Conservation (phyloP, 2,797 vertebrate genomes). For the Myioborus melanocephalus region DNA sequence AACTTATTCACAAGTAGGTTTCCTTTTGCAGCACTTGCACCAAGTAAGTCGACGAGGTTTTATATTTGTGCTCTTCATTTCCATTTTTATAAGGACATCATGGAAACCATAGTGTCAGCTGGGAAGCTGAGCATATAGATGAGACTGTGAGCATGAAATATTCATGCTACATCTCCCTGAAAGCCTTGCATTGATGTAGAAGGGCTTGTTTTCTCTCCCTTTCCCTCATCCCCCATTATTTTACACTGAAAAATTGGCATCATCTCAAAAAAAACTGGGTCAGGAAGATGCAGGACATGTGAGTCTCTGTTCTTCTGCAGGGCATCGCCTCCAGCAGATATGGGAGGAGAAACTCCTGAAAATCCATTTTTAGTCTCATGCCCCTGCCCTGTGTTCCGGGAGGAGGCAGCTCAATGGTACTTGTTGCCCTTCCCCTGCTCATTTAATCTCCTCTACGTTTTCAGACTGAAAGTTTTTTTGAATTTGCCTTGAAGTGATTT, state of each 20-base stretch:
- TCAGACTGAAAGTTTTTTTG: not conserved
- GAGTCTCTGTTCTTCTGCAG: not conserved
- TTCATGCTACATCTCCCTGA: not conserved
- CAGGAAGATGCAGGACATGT: not conserved
- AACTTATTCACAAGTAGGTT: not conserved
- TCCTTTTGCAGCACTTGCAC: not conserved
- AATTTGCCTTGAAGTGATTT: not conserved
- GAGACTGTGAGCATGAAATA: constrained; percentile 3
- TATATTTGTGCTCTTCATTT: not conserved
- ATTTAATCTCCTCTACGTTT: not conserved
- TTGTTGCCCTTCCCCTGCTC: not conserved
- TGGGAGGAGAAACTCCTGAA: not conserved
- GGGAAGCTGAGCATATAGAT: not conserved
- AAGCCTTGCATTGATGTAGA: not conserved
- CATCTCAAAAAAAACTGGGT: not conserved
- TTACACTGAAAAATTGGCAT: not conserved
- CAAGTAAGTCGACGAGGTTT: not conserved
- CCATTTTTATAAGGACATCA: not conserved
- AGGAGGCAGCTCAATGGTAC: not conserved
- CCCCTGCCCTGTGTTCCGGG: not conserved
- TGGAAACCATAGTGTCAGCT: not conserved
- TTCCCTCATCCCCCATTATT: not conserved
- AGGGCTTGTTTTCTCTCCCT: not conserved
- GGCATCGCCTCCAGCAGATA: not conserved
- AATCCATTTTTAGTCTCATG: not conserved